Base-by-base conservation (phyloP, 2,797 vertebrate species). In the Acomys russatus region DNA sequence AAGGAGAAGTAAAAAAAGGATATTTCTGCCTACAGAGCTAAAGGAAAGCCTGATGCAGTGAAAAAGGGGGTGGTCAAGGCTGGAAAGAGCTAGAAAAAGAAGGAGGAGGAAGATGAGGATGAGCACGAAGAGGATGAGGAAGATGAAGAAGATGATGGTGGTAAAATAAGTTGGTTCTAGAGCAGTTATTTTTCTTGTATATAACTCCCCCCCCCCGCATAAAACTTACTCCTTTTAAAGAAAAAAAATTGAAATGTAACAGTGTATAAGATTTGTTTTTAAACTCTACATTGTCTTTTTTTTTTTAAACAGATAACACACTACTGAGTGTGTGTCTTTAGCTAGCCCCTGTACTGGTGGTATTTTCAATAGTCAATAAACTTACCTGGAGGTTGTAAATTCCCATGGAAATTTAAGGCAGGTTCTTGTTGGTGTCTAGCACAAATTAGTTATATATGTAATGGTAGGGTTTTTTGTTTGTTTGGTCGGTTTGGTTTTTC, bases 241-340 rank as follows among this genome's bases (percentile, higher is more conserved):
- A 98, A 98, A 98, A 98, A 98, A 98, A 99, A 20, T 4, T 54
- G 76, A 78, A 98, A 99, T 99, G 98, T 99, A 99, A 99, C 98
- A 98, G 98, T 99, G 99, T 99, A 99, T 99, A 99, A 99, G 98
- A 99, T 99, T 99, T 99, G 99, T 99, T 99, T 99, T 99, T 99
- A 99, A 99, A 99, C 98, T 99, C 99, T 99, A 99, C 99, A 99
- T 99, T 99, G 99, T 99, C 56, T 59, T 59, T 59, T 18, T 98
- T 98, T 99, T 99, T 99, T 99, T 99, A 59, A 99, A 99, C 99
- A 99, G 99, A 99, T 99, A 99, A 99, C 99, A 98, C 98, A 99
- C 99, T 99, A 99, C 99, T 98, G 98, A 99, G 99, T 99, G 98
- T 99, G 99, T 99, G 99, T 99, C 98, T 99, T 99, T 98, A 98